Evolutionary conservation across 2,113 vertebrate genomes (phyloP), one percentile per base, ranked within the genome.

Genomic region (Colinus virginianus): DNA sequence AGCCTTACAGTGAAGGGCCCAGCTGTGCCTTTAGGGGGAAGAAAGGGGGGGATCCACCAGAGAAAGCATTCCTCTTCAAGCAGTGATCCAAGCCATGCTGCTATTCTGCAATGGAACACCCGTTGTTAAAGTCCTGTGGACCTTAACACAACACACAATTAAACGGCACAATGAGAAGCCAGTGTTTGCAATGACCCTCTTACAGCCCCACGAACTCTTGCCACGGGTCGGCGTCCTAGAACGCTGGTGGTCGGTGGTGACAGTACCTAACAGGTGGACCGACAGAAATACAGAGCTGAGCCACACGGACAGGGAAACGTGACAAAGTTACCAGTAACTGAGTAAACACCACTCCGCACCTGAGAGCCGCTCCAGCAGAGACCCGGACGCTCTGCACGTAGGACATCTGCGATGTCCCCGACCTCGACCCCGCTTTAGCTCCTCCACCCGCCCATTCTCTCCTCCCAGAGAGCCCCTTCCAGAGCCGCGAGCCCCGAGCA

Each of bases 351-450:
- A 40, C 59, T 36, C 59, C 9, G 36, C 78, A 10, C 43, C 38
- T 9, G 42, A 42, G 19, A 48, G 68, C 38, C 14, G 4, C 25
- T 32, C 30, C 1, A 0, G 40, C 19, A 25, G 28, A 43, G 34
- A 43, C 2, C 9, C 0, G 1, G 16, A 25, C 68, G 32, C 71
- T 28, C 1, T 2, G 30, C 7, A 38, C 0, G 13, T 42, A 5
- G 2, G 2, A 0, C 5, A 67, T 45, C 49, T 64, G 11, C 2
- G 1, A 61, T 9, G 18, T 10, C 30, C 53, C 17, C 28, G 18
- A 32, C 55, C 16, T 15, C 16, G 30, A 56, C 16, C 17, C 9
- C 30, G 18, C 51, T 30, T 30, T 28, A 55, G 51, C 51, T 55
- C 51, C 55, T 32, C 30, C 55, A 56, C 55, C 55, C 55, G 9